phyloP scores from a whole-genome alignment of 2,113 vertebrate species.

The Callorhinus ursinus region DNA sequence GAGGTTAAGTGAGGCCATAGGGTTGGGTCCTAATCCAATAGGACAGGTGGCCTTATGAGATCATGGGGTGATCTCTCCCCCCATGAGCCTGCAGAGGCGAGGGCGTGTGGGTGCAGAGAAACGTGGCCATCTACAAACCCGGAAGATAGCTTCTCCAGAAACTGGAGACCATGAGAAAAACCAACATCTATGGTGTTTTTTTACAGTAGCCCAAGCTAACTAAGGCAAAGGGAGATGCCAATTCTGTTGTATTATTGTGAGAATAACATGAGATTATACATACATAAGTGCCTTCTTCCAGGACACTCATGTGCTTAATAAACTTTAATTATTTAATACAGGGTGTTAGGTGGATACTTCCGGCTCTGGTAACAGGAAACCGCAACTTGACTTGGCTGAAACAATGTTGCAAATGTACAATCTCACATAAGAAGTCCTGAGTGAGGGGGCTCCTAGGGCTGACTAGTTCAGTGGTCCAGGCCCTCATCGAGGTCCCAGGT shows the following conservation, averaged over 20 bases:
- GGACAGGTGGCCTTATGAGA: not conserved
- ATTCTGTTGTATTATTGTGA: not conserved
- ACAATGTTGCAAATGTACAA: not conserved
- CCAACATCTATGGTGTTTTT: not conserved
- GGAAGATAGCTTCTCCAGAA: not conserved
- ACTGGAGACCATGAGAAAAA: not conserved
- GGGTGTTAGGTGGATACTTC: not conserved
- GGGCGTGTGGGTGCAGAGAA: fast-evolving
- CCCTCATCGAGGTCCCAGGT: not conserved
- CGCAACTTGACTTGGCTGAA: not conserved
- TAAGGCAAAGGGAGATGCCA: not conserved
- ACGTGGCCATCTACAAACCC: fast-evolving
- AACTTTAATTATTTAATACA: constrained; percentile 33
- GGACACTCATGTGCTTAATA: not conserved
- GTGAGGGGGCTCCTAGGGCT: not conserved
- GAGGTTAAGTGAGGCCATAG: not conserved
- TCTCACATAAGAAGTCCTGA: not conserved
- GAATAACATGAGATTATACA: not conserved
- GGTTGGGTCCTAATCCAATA: not conserved
- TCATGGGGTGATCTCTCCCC: too few species aligned
- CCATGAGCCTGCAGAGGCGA: fast-evolving
- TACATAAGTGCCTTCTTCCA: not conserved
- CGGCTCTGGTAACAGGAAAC: not conserved
- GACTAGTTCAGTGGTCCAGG: not conserved
- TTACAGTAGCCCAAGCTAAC: not conserved